Conservation (phyloP, 2,797 vertebrate genomes). For the Danio albolineatus region DNA sequence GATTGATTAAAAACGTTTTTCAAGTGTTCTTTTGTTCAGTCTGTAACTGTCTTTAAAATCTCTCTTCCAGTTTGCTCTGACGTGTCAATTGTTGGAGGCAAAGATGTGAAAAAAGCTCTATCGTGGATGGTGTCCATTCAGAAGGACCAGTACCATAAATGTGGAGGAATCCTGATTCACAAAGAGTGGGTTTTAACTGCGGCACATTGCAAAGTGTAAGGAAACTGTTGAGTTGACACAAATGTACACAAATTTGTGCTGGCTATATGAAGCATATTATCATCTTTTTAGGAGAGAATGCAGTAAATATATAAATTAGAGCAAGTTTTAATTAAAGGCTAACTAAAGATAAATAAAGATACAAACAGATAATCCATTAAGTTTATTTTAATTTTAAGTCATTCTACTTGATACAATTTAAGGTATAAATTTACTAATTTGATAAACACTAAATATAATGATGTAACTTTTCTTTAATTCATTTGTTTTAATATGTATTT, state of each 20-base stretch:
- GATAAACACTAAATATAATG: too few species aligned
- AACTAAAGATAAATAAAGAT: too few species aligned
- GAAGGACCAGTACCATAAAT: constrained; percentile 5
- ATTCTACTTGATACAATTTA: too few species aligned
- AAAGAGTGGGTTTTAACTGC: constrained; percentile 63
- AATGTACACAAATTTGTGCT: neutral
- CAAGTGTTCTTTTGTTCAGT: neutral
- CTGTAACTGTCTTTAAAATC: neutral
- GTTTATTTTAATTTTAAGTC: too few species aligned
- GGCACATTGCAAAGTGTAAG: constrained; percentile 57
- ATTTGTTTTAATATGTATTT: too few species aligned
- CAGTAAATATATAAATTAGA: neutral
- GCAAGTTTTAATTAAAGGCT: neutral
- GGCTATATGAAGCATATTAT: neutral
- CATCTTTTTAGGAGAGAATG: neutral
- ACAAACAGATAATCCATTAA: too few species aligned
- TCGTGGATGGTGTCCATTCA: constrained; percentile 66
- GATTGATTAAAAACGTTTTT: neutral
- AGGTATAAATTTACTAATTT: too few species aligned
- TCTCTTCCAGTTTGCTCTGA: constrained; percentile 50
- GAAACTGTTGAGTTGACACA: neutral
- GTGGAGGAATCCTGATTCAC: constrained; percentile 62
- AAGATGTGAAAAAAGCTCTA: constrained; percentile 55
- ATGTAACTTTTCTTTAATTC: too few species aligned
- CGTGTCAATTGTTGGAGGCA: constrained; percentile 58